Base-by-base conservation (phyloP, 2,888 invertebrate species). In the Dasypogon diadema region DNA sequence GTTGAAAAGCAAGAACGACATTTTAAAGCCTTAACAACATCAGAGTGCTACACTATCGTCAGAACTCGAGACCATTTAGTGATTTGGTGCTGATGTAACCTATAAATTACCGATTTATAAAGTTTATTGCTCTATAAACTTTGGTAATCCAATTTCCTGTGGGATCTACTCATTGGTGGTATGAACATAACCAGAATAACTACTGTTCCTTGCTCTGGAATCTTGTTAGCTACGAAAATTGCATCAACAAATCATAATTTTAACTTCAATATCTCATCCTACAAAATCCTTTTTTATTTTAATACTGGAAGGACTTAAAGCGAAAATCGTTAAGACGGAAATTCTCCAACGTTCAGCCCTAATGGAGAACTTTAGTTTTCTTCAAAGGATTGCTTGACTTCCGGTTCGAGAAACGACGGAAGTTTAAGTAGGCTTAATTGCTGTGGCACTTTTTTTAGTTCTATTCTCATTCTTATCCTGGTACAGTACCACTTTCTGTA, bases 21-120 rank as follows among this genome's bases (percentile, higher is more conserved):
- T n/a, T n/a, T n/a, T n/a, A n/a, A n/a, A n/a, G n/a, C n/a, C n/a
- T n/a, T n/a, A n/a, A n/a, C n/a, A n/a, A n/a, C n/a, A n/a, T n/a
- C n/a, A n/a, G n/a, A n/a, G n/a, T n/a, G n/a, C n/a, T n/a, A n/a
- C n/a, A n/a, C n/a, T n/a, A n/a, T n/a, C n/a, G n/a, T n/a, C n/a
- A n/a, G n/a, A n/a, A n/a, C n/a, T n/a, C n/a, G n/a, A n/a, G n/a
- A 34, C 14, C 30, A 58, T 26, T 6, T 16, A 58, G 58, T 58
- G 58, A 58, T 58, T 58, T 58, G 58, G 26, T 26, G 58, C 10
- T 34, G 58, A 1, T 22, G 18, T 58, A 58, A 30, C 34, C 30
- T 58, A 58, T 58, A 58, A 58, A 58, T 58, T 58, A 58, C 58
- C 14, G 30, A 30, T 58, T 58, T 58, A 58, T 30, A 34, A 58